These are phyloP conservation scores for Gambelia wislizenii DNA, from an alignment of 2,797 vertebrate species.

Conservation along the genomic window DNA sequence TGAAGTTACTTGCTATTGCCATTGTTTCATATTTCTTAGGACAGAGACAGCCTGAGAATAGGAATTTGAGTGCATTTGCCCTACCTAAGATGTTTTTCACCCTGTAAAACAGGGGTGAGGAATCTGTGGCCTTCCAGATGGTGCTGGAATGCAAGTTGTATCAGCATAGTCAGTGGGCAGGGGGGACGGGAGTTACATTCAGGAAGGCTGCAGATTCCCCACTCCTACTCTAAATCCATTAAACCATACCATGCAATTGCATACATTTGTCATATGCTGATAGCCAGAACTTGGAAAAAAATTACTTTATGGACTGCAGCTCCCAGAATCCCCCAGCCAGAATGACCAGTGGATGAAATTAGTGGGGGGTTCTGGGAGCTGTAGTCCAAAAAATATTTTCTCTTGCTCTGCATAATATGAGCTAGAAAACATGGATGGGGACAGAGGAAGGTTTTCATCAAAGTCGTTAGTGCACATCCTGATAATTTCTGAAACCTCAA, in stretches of 20 bases:
- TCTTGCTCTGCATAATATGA: background rate
- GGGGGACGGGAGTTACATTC: background rate
- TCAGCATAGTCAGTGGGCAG: background rate
- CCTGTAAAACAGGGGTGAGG: background rate
- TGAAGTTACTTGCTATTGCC: slow-evolving; percentile 12
- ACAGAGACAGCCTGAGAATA: background rate
- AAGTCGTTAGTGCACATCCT: background rate
- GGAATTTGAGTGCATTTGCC: background rate
- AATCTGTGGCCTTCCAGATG: background rate
- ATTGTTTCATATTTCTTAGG: slow-evolving; percentile 17
- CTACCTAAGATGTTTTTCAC: background rate
- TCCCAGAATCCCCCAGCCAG: too few relatives aligned
- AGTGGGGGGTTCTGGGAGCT: too few relatives aligned
- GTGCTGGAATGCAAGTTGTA: background rate
- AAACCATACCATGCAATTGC: background rate
- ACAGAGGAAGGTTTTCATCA: background rate
- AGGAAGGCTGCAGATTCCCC: background rate
- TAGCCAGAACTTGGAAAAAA: too few relatives aligned
- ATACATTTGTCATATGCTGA: background rate
- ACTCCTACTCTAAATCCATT: background rate
- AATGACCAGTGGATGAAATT: too few relatives aligned
- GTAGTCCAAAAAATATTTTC: background rate
- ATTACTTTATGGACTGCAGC: too few relatives aligned
- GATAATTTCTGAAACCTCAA: background rate
- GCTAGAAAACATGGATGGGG: background rate